A percentile compares a stretch with the other conserved stretches of the same genome.
Conservation (phyloP, 2,797 vertebrate genomes). For the Liparis tanakae region DNA sequence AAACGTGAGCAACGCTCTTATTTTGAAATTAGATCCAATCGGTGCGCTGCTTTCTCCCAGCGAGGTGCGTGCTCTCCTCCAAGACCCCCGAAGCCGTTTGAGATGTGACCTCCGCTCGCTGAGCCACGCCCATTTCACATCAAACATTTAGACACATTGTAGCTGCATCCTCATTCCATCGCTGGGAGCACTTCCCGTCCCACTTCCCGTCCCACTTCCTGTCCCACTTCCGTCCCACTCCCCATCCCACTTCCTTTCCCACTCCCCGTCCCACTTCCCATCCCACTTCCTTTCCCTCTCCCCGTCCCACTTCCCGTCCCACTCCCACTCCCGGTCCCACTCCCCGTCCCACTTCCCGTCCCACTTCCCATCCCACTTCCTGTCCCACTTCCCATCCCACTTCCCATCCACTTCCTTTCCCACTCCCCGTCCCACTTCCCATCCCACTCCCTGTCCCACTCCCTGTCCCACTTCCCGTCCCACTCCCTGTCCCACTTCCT, state of each 20-base stretch:
- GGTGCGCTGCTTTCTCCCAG: constrained; percentile 10
- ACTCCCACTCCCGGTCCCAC: too few species aligned
- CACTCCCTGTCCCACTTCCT: constrained; percentile 3
- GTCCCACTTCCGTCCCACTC: too few species aligned
- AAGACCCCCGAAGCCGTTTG: constrained; percentile 10
- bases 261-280: constrained; percentile 5
- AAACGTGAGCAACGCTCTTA: constrained; percentile 15
- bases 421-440: neutral
- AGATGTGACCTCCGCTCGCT: neutral
- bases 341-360: neutral
- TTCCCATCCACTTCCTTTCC: too few species aligned
- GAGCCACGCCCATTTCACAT: constrained; percentile 9
- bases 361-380: neutral
- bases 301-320: constrained; percentile 1
- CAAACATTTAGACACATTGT: constrained; percentile 13
- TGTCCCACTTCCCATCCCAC: neutral
- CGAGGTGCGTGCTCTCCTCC: constrained; percentile 2
- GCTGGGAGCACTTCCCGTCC: neutral
- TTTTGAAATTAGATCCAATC: constrained; percentile 18
- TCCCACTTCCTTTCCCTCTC: too few species aligned
- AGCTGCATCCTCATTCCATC: constrained; percentile 1
- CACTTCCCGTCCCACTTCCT: constrained; percentile 4
- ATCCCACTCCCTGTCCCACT: too few species aligned
- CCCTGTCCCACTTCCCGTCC: neutral
- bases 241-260: too few species aligned